Evolutionary conservation across 2,113 vertebrate species (phyloP), one percentile per base, ranked within the genome.

Genomic region (Rhabdomys dilectus): DNA sequence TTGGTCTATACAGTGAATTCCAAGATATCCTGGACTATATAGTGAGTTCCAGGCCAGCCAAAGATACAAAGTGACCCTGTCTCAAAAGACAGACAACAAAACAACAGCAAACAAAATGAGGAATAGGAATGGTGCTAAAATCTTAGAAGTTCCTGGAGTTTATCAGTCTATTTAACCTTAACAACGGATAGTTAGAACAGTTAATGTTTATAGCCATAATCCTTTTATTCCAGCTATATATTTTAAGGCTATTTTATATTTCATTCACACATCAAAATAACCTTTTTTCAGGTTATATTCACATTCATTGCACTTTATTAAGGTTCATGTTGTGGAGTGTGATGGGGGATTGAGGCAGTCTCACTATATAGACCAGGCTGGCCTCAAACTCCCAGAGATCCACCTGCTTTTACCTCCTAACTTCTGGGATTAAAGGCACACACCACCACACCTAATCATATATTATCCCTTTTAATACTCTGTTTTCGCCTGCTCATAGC

Each of bases 401-500:
- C 24, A 10, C 56, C 24, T 42, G 24, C 81, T 16, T 60, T 16
- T 60, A 24, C 22, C 56, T 60, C 36, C 1, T 31, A 31, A 26
- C 0, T 42, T 7, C 24, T 84, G 56, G 13, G n/a, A 42, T 42
- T 39, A 62, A 84, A 84, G 56, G 5, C n/a, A 29, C n/a, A 29
- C 13, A 42, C 56, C 13, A 60, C 22, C 56, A 4, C 29, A 31
- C 58, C 81, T 42, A 31, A 29, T 5, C 45, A 36, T 42, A 60
- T 31, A 16, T 62, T 80, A 29, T 89, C 81, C 60, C 87, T 88
- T 81, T 51, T 62, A 77, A 77, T 88, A 64, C 92, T 31, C 86
- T 94, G 51, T 93, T 91, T 91, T 81, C 72, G 53, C 45, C 31
- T 91, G 48, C 68, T 91, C 58, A 94, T 24, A 82, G 24, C 22